These are phyloP conservation scores for Trematomus bernacchii DNA, from an alignment of 2,797 vertebrate species.

Conservation along the genomic window DNA sequence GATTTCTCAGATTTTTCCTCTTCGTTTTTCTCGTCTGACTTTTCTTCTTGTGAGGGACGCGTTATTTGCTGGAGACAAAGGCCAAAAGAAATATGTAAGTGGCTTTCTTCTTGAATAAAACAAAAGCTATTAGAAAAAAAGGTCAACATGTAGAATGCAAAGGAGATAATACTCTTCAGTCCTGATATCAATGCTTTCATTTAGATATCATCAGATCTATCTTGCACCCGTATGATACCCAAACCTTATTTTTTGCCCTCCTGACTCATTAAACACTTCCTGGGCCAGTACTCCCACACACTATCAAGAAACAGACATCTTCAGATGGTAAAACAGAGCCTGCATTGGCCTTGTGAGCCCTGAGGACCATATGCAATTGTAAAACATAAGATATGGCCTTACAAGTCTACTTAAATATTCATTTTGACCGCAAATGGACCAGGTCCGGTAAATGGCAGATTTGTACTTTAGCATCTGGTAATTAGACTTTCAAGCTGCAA, in stretches of 20 bases:
- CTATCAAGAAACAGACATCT: constrained; percentile 18
- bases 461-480: no score
- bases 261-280: constrained; percentile 2
- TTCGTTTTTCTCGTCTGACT: constrained; percentile 95
- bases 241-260: no score
- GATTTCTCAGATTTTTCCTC: constrained; percentile 96
- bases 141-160: neutral
- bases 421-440: constrained; percentile 7
- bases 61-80: constrained; percentile 91
- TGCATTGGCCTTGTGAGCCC: constrained; percentile 39
- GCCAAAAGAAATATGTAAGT: constrained; percentile 14
- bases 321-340: constrained; percentile 11
- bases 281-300: constrained; percentile 1
- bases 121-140: constrained; percentile 13
- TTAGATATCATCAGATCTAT: neutral
- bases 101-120: constrained; percentile 11
- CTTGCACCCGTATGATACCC: neutral
- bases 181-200: constrained; percentile 1
- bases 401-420: constrained; percentile 14
- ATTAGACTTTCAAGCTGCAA: no score
- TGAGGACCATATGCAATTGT: constrained; percentile 21
- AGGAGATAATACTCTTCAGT: neutral
- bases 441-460: no score
- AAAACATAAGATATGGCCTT: constrained; percentile 3
- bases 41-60: constrained; percentile 98